Conservation (phyloP, 2,797 vertebrate genomes). For the Crocidura indochinensis region DNA sequence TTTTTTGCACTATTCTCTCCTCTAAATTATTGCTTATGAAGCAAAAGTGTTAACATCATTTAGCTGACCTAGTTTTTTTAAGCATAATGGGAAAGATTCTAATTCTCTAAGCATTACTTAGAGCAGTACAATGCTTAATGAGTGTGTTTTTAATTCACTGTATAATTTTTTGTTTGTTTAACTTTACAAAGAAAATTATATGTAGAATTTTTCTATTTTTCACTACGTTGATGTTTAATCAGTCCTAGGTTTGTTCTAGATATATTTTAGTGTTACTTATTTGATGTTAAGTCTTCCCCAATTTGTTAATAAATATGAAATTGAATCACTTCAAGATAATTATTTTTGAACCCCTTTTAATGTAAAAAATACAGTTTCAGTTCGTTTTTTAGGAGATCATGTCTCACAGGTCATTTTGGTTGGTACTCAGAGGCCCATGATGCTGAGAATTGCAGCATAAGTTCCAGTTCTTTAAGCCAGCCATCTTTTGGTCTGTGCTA, state of each 20-base stretch:
- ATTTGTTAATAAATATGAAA: slow-evolving; percentile 43
- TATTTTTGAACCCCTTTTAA: not conserved
- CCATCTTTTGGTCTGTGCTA: not conserved
- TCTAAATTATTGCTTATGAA: slow-evolving; percentile 15
- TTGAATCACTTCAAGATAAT: slow-evolving; percentile 50
- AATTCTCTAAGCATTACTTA: slow-evolving; percentile 2
- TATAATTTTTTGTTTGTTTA: no score
- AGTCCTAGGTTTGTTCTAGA: slow-evolving; percentile 23
- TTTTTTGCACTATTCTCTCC: not conserved
- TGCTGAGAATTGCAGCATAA: no score
- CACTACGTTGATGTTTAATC: slow-evolving; percentile 46
- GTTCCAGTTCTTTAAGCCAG: no score
- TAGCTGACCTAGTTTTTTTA: not conserved
- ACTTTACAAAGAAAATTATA: not conserved
- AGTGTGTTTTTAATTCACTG: no score
- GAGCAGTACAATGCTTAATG: not conserved
- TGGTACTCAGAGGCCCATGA: no score
- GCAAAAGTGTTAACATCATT: not conserved
- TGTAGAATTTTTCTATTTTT: not conserved
- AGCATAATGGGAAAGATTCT: not conserved
- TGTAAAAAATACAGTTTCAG: slow-evolving; percentile 1
- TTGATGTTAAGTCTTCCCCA: slow-evolving; percentile 4
- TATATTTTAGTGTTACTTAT: slow-evolving; percentile 38
- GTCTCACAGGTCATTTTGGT: no score
- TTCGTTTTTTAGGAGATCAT: no score